Percentiles rank a stretch among this genome's conserved stretches.
Conservation (phyloP, 2,797 vertebrate species). For the Pelochelys cantorii region DNA sequence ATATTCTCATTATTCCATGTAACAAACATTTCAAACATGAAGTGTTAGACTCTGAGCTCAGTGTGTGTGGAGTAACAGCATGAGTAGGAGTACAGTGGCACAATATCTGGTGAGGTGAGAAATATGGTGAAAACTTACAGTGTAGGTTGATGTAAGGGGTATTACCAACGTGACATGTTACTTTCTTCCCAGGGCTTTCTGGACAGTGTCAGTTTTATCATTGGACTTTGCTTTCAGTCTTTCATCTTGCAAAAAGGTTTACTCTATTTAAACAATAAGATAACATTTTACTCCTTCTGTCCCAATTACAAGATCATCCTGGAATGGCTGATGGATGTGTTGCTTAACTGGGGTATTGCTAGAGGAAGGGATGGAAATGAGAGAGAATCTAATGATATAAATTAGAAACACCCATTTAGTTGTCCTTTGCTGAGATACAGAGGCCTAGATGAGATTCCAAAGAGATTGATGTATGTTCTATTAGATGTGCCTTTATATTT, state of each 20-base stretch:
- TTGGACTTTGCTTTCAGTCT: fast-evolving
- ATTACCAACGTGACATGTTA: background rate
- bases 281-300: background rate
- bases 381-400: background rate
- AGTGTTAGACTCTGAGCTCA: background rate
- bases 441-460: background rate
- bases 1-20: background rate
- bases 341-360: background rate
- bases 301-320: background rate
- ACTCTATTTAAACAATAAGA: background rate
- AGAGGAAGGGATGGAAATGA: background rate
- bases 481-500: background rate
- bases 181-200: background rate
- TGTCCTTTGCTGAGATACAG: background rate
- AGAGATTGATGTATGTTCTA: background rate
- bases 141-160: background rate
- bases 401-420: background rate
- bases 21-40: background rate
- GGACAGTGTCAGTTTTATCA: background rate
- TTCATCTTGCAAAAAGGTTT: background rate
- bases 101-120: background rate
- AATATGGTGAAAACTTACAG: background rate
- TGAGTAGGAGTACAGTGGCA: background rate
- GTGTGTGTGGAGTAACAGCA: background rate
- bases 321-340: background rate